A percentile compares a stretch with the other conserved stretches of the same genome.
phyloP scores from a whole-genome alignment of 64 coral and sea anemone species.

The Hydrozoanthus tunicans region DNA sequence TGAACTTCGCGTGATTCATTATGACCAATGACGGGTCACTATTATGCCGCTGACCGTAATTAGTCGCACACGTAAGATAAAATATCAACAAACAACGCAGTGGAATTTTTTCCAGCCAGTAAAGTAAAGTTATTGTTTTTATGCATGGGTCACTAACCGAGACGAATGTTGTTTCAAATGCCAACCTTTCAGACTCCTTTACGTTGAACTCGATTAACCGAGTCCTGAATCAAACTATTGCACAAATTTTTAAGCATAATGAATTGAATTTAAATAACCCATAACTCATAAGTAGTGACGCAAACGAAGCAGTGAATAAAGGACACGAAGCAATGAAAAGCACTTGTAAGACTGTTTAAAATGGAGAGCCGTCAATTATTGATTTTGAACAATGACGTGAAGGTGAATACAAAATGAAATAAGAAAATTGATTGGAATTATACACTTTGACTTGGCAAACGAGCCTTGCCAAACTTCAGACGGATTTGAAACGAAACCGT shows the following conservation, averaged over 20 bases:
- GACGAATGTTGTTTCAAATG: background rate
- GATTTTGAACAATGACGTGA: background rate
- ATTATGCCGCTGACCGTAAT: background rate
- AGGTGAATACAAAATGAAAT: background rate
- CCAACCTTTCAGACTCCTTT: background rate
- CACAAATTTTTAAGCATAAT: background rate
- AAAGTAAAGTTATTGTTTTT: background rate
- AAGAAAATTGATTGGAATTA: background rate
- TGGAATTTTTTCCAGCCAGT: background rate
- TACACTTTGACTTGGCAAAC: background rate
- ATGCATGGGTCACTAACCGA: slow-evolving; percentile 11
- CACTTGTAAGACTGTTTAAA: background rate
- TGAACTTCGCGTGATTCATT: background rate
- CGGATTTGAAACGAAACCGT: background rate
- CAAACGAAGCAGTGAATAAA: background rate
- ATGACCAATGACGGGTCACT: background rate
- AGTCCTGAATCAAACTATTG: background rate
- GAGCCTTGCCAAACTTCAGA: background rate
- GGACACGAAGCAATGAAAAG: background rate
- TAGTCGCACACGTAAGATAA: background rate
- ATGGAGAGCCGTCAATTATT: background rate
- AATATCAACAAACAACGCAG: slow-evolving; percentile 13
- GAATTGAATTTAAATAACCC: background rate
- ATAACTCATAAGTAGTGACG: background rate
- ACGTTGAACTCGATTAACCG: background rate